Conservation (phyloP, 2,113 vertebrate species). For the Bucco capensis region DNA sequence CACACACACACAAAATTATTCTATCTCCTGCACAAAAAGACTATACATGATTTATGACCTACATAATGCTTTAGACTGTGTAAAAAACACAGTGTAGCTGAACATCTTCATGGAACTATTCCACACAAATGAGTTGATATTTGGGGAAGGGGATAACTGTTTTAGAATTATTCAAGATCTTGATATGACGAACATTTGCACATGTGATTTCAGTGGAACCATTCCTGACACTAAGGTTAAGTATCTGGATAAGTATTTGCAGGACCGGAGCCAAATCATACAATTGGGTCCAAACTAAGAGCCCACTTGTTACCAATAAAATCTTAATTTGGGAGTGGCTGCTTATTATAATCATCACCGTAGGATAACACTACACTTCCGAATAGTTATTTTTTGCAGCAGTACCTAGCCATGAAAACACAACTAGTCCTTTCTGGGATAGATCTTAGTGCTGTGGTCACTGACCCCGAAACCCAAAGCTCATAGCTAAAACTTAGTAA, state of each 20-base stretch:
- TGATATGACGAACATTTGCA: constrained; percentile 26
- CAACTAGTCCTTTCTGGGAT: background rate
- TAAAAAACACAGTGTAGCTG: background rate
- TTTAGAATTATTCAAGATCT: background rate
- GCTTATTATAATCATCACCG: background rate
- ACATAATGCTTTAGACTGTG: background rate
- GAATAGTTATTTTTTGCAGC: background rate
- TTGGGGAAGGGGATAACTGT: background rate
- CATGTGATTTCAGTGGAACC: constrained; percentile 7
- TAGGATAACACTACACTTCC: background rate
- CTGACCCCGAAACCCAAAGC: background rate
- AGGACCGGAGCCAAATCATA: constrained; percentile 46
- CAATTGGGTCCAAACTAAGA: background rate
- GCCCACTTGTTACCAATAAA: constrained; percentile 40
- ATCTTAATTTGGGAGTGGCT: background rate
- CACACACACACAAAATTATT: background rate
- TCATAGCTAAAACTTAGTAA: background rate
- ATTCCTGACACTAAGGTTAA: constrained; percentile 29
- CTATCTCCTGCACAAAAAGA: background rate
- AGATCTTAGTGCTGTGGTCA: background rate
- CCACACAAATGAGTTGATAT: background rate
- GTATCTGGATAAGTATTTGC: constrained; percentile 35
- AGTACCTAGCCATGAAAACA: background rate
- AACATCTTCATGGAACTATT: background rate
- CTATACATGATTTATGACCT: background rate